Evolutionary conservation across 2,113 vertebrate species (phyloP).

Genomic region (Alaudala cheleensis): DNA sequence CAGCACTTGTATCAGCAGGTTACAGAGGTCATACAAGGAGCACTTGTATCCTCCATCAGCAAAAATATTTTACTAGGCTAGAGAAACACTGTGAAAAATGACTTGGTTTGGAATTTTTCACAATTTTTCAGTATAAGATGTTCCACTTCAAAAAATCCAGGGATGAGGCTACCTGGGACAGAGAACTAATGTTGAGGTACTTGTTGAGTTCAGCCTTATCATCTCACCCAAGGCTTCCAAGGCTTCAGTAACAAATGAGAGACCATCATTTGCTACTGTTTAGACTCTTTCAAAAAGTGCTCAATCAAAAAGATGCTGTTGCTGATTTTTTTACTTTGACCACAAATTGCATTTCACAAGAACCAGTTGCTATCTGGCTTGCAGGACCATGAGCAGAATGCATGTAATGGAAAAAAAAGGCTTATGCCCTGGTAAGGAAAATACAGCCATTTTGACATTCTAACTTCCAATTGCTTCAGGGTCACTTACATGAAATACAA

Average conservation of each 20-base stretch:
- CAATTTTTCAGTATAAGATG: background rate
- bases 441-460: background rate
- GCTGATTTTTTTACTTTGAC: background rate
- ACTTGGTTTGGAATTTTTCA: background rate
- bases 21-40: constrained; percentile 12
- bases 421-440: background rate
- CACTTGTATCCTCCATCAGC: background rate
- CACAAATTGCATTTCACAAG: background rate
- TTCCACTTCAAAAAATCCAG: background rate
- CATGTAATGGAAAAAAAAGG: background rate
- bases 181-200: background rate
- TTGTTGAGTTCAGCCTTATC: background rate
- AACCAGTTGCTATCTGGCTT: background rate
- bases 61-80: constrained; percentile 5
- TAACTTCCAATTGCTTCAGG: background rate
- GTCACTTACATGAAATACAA: background rate
- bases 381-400: background rate
- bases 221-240: background rate
- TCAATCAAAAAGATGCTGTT: background rate
- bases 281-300: background rate
- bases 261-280: background rate
- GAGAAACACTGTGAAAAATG: background rate
- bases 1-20: constrained; percentile 4
- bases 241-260: background rate
- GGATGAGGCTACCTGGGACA: background rate